A percentile compares a stretch with the other conserved stretches of the same genome.
Evolutionary conservation across 1,140 invertebrate genomes (phyloP).

Genomic region (Cataglyphis hispanica): DNA sequence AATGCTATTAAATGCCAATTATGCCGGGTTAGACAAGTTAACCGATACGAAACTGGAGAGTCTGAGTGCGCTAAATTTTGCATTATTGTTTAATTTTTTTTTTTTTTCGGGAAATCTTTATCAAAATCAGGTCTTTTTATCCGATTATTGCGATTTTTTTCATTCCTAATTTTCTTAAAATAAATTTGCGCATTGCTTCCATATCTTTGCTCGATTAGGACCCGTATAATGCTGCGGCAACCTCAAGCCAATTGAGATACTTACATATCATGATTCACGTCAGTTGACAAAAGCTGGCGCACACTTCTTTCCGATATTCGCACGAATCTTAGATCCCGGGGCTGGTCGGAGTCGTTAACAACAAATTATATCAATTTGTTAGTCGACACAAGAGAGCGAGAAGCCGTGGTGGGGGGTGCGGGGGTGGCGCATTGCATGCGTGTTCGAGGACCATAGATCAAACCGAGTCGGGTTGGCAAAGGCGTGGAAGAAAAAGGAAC

Average conservation of each 20-base stretch:
- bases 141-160: not conserved
- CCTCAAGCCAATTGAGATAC: slow-evolving; percentile 16
- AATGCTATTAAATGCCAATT: slow-evolving; percentile 31
- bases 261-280: slow-evolving; percentile 37
- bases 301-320: slow-evolving; percentile 73
- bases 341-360: slow-evolving; percentile 67
- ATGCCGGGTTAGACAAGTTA: not conserved
- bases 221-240: not conserved
- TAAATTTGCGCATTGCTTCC: slow-evolving; percentile 9
- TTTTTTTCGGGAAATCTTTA: not conserved
- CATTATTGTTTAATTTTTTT: not conserved
- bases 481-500: slow-evolving; percentile 71
- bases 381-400: slow-evolving; percentile 74
- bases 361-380: slow-evolving; percentile 83
- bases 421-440: slow-evolving; percentile 80
- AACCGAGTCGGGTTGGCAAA: slow-evolving; percentile 64
- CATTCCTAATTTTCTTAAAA: slow-evolving; percentile 2
- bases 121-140: slow-evolving; percentile 3
- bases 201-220: not conserved
- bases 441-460: slow-evolving; percentile 81
- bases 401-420: slow-evolving; percentile 73
- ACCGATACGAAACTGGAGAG: not conserved
- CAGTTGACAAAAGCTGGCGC: slow-evolving; percentile 40
- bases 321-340: slow-evolving; percentile 76
- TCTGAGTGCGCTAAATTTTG: slow-evolving; percentile 18